phyloP scores from a whole-genome alignment of 1,140 invertebrate species.

The Rhagoletis zephyria region DNA sequence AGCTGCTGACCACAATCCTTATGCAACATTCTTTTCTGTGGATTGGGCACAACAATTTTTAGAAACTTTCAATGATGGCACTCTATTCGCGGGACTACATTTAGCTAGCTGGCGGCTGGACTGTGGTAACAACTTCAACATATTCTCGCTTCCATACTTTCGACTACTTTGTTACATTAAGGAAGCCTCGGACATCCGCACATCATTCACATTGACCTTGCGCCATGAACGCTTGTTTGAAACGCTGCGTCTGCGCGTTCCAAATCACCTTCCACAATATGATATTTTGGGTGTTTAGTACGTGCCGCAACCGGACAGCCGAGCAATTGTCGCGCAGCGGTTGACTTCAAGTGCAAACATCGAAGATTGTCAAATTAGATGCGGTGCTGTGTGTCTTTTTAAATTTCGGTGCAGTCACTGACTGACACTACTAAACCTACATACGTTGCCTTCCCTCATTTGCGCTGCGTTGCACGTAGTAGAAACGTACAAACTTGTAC shows the following conservation, averaged over 20 bases:
- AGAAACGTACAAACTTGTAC: background rate
- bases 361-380: background rate
- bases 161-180: background rate
- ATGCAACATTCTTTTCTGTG: too few species aligned
- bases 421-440: too few species aligned
- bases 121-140: too few species aligned
- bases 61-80: too few species aligned
- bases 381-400: background rate
- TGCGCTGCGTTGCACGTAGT: background rate
- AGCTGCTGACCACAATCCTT: too few species aligned
- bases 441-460: background rate
- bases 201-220: conserved; percentile 21
- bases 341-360: conserved; percentile 17
- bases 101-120: too few species aligned
- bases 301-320: too few species aligned
- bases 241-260: background rate
- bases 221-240: background rate
- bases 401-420: background rate
- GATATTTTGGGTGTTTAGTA: background rate
- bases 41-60: too few species aligned
- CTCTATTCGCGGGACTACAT: too few species aligned
- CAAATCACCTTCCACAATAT: background rate
- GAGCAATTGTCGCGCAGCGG: background rate
- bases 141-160: too few species aligned
- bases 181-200: background rate